phyloP scores from a whole-genome alignment of 1,140 invertebrate species.

The Drosophila orena region DNA sequence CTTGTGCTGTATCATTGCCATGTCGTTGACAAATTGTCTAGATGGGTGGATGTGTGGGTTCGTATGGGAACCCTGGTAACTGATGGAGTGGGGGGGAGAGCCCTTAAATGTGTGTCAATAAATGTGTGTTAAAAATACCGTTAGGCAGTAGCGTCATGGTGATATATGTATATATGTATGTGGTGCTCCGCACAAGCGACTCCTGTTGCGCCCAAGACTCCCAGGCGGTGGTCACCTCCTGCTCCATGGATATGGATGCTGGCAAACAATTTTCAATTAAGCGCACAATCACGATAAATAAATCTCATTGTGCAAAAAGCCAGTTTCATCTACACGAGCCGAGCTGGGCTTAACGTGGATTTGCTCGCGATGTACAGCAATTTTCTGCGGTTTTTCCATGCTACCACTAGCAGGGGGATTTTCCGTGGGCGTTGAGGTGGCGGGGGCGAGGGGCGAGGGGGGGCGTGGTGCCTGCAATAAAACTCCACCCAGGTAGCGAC shows the following conservation, averaged over 20 bases:
- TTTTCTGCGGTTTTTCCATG: constrained; percentile 63
- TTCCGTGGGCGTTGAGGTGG: background rate
- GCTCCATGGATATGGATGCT: constrained; percentile 1
- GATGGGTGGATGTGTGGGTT: background rate
- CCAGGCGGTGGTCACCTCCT: constrained; percentile 40
- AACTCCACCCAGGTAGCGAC: constrained; percentile 63
- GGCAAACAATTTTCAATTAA: constrained; percentile 82
- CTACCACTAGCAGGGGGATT: constrained; percentile 5
- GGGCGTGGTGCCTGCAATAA: constrained; percentile 14
- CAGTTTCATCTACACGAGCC: constrained; percentile 49
- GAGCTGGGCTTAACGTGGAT: constrained; percentile 43
- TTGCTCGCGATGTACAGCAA: constrained; percentile 47
- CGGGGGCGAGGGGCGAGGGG: too few species aligned
- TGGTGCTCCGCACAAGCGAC: constrained; percentile 8
- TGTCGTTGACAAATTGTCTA: constrained; percentile 74
- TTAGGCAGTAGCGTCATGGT: constrained; percentile 56
- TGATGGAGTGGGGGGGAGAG: background rate
- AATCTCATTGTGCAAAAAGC: constrained; percentile 75
- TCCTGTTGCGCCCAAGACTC: constrained; percentile 62
- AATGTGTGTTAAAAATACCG: constrained; percentile 62
- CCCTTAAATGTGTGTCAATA: constrained; percentile 66
- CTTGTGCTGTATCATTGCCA: constrained; percentile 57
- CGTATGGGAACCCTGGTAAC: background rate
- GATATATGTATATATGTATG: too few species aligned
- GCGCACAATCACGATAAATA: constrained; percentile 80